Evolutionary conservation across 2,113 vertebrate genomes (phyloP).

Genomic region (Scatophagus argus): DNA sequence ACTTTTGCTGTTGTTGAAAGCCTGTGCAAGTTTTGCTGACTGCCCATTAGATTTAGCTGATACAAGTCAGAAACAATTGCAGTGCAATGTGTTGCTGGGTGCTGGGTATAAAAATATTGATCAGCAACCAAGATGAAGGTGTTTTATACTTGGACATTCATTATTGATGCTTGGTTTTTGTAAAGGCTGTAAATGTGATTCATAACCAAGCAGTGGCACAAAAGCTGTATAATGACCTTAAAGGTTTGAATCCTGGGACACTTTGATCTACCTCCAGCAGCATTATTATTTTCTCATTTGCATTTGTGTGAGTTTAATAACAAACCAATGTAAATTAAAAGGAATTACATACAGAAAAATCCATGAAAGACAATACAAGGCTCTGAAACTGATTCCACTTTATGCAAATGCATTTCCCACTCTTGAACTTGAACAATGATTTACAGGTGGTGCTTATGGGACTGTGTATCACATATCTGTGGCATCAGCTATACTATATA

Average conservation of each 20-base stretch:
- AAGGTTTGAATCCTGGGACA: background rate
- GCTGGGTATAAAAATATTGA: conserved; percentile 48
- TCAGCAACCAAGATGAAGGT: conserved; percentile 35
- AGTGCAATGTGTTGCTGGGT: conserved; percentile 22
- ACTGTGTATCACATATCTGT: background rate
- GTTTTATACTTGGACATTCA: conserved; percentile 44
- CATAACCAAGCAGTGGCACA: conserved; percentile 14
- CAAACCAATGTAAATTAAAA: background rate
- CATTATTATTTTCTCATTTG: background rate
- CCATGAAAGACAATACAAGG: background rate
- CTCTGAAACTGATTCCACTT: background rate
- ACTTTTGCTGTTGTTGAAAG: conserved; percentile 44
- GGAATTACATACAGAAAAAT: background rate
- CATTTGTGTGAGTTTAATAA: conserved; percentile 13
- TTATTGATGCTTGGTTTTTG: conserved; percentile 48
- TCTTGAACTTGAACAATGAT: background rate
- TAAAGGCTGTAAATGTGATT: conserved; percentile 46
- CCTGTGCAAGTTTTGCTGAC: conserved; percentile 34
- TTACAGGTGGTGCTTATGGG: background rate
- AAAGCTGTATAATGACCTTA: conserved; percentile 5
- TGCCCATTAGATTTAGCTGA: conserved; percentile 31
- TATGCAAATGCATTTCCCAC: background rate
- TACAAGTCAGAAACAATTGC: conserved; percentile 52
- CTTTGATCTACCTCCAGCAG: background rate
- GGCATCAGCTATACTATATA: background rate